These are phyloP conservation scores for Garra rufa DNA, from an alignment of 2,113 vertebrate species.

Conservation along the genomic window DNA sequence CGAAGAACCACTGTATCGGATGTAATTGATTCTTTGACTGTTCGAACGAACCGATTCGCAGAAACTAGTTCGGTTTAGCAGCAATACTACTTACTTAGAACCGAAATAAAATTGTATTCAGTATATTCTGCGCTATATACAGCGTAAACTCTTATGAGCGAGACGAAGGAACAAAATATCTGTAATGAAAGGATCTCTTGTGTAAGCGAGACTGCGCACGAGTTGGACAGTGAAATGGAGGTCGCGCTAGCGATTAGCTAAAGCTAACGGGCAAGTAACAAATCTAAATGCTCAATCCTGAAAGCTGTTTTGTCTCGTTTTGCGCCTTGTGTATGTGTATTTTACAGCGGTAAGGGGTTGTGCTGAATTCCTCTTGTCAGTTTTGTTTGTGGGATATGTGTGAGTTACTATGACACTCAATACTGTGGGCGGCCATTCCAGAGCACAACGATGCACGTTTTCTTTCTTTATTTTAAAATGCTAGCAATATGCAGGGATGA, in stretches of 20 bases:
- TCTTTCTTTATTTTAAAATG: neutral
- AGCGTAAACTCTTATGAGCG: neutral
- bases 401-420: constrained; percentile 1
- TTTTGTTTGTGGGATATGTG: neutral
- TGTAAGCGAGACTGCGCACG: neutral
- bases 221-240: constrained; percentile 4
- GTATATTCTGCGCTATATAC: neutral
- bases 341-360: neutral
- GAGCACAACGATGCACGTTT: neutral
- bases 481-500: neutral
- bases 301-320: neutral
- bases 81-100: too few relatives aligned
- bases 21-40: neutral
- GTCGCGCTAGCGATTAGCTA: constrained; percentile 37
- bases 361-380: neutral
- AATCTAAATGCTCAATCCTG: neutral
- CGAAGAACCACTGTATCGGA: neutral
- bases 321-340: neutral
- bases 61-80: neutral
- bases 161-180: neutral
- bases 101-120: neutral
- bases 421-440: neutral
- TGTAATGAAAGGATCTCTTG: neutral
- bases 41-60: neutral
- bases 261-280: constrained; percentile 30